These are phyloP conservation scores for Microplitis mediator DNA, from an alignment of 1,140 invertebrate genomes.

Conservation along the genomic window DNA sequence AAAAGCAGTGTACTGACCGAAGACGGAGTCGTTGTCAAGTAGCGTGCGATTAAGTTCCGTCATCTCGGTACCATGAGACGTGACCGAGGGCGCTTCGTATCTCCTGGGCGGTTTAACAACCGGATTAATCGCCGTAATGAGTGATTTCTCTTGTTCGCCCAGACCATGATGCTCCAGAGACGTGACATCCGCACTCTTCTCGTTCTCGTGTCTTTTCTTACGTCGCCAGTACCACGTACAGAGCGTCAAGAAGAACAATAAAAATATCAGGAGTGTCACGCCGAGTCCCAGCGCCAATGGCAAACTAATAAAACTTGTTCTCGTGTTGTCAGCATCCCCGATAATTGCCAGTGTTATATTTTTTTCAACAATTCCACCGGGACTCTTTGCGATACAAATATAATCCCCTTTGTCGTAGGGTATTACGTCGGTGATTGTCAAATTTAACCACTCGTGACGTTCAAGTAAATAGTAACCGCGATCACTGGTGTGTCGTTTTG, in stretches of 20 bases:
- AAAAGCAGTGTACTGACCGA: slow-evolving; percentile 67
- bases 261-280: slow-evolving; percentile 62
- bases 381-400: slow-evolving; percentile 84
- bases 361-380: slow-evolving; percentile 79
- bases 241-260: slow-evolving; percentile 69
- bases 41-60: slow-evolving; percentile 79
- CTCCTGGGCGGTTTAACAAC: slow-evolving; percentile 77
- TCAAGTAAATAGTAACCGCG: slow-evolving; percentile 59
- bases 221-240: slow-evolving; percentile 73
- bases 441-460: slow-evolving; percentile 72
- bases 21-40: slow-evolving; percentile 73
- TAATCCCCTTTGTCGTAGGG: slow-evolving; percentile 85
- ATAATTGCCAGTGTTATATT: slow-evolving; percentile 72
- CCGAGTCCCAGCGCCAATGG: slow-evolving; percentile 59
- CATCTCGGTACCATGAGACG: slow-evolving; percentile 74
- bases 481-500: slow-evolving; percentile 44
- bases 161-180: slow-evolving; percentile 60
- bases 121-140: slow-evolving; percentile 81
- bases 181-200: slow-evolving; percentile 62
- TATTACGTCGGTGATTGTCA: slow-evolving; percentile 75
- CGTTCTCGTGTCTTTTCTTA: slow-evolving; percentile 61
- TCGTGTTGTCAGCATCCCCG: slow-evolving; percentile 55
- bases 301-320: slow-evolving; percentile 56
- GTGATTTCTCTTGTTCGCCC: slow-evolving; percentile 77
- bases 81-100: slow-evolving; percentile 72